These are phyloP conservation scores for Tragopan temminckii DNA, from an alignment of 2,797 vertebrate species.

Conservation along the genomic window DNA sequence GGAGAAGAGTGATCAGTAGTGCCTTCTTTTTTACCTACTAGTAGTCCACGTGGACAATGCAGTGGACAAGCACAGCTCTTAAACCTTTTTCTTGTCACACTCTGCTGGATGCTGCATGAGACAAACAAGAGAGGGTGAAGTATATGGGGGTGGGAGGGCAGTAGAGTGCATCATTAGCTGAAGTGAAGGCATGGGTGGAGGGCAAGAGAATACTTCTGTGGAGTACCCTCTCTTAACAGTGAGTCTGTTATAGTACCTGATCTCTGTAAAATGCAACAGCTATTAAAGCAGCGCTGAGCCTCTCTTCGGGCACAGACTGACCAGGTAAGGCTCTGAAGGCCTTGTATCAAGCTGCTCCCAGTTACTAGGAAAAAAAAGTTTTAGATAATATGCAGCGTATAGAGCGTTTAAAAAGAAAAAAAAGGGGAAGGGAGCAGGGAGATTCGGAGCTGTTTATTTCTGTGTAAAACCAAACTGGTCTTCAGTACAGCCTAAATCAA, in stretches of 20 bases:
- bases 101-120: not conserved
- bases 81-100: not conserved
- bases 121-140: not conserved
- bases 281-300: not conserved
- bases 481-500: not conserved
- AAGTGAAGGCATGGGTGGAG: not conserved
- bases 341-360: not conserved
- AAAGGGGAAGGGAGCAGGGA: not conserved
- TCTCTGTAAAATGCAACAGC: not conserved
- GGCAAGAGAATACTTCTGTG: not conserved
- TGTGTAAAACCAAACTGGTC: not conserved
- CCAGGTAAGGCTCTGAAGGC: not conserved
- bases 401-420: accelerated
- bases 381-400: not conserved
- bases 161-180: accelerated
- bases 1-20: not conserved
- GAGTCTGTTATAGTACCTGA: accelerated
- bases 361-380: not conserved
- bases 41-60: not conserved
- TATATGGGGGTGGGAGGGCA: not conserved
- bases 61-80: not conserved
- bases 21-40: not conserved
- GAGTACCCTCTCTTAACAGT: not conserved
- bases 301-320: not conserved
- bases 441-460: not conserved